A percentile compares a stretch with the other conserved stretches of the same genome.
Conservation (phyloP, 1,140 invertebrate species). For the Diorhabda carinulata region DNA sequence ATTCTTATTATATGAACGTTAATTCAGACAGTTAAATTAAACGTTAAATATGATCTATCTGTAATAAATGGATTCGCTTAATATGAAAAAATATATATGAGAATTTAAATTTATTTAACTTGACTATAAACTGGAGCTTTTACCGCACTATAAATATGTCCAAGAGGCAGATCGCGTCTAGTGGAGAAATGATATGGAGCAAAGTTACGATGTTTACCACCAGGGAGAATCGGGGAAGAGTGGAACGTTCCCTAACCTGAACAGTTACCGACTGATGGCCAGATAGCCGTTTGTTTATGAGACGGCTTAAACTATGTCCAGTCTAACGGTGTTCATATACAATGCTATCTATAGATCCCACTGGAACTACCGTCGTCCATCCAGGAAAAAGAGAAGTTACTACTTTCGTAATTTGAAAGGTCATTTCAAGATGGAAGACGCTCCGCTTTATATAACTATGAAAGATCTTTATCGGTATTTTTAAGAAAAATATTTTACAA, state of each 20-base stretch:
- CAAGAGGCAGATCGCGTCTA: slow-evolving; percentile 11
- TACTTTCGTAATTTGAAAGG: slow-evolving; percentile 10
- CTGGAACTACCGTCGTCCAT: slow-evolving; percentile 34
- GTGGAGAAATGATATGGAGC: slow-evolving; percentile 21
- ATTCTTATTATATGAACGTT: too few species aligned
- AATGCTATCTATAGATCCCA: slow-evolving; percentile 48
- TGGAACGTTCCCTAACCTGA: slow-evolving; percentile 29
- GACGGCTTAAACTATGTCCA: slow-evolving; percentile 50
- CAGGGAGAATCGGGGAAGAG: slow-evolving; percentile 38
- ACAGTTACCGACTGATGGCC: slow-evolving; percentile 48
- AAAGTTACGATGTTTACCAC: slow-evolving; percentile 50
- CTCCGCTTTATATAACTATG: neutral
- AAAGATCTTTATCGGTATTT: neutral
- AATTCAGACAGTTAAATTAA: too few species aligned
- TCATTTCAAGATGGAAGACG: neutral
- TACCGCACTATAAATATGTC: neutral
- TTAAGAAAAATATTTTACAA: too few species aligned
- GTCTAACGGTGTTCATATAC: slow-evolving; percentile 49
- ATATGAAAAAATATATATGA: too few species aligned
- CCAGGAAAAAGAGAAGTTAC: slow-evolving; percentile 13
- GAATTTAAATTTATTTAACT: too few species aligned
- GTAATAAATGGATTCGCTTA: too few species aligned
- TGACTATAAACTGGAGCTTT: too few species aligned
- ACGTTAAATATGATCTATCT: too few species aligned
- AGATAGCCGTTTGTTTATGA: slow-evolving; percentile 49